These are phyloP conservation scores for Prenolepis imparis DNA, from an alignment of 2,888 invertebrate genomes.

Conservation along the genomic window DNA sequence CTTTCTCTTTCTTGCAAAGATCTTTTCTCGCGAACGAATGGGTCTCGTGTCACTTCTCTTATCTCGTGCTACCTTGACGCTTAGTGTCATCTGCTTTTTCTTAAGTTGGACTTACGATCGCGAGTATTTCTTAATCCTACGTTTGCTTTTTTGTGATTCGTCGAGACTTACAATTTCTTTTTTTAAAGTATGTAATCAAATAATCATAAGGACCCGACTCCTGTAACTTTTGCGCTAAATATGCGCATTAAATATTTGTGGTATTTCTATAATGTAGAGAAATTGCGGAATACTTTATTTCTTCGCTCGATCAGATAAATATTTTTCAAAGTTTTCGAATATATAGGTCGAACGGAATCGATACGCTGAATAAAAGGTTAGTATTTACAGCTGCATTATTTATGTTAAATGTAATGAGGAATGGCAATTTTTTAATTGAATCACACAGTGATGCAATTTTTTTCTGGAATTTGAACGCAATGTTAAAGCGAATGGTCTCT, in stretches of 20 bases:
- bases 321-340: neutral
- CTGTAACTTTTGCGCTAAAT: neutral
- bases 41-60: slow-evolving; percentile 4
- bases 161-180: neutral
- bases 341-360: neutral
- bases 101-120: neutral
- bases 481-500: neutral
- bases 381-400: neutral
- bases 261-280: neutral
- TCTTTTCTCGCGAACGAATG: neutral
- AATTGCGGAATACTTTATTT: neutral
- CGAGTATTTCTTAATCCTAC: neutral
- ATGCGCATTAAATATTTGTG: neutral
- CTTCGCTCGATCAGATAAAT: neutral
- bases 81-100: neutral
- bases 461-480: slow-evolving; percentile 21
- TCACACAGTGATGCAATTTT: neutral
- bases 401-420: slow-evolving; percentile 33
- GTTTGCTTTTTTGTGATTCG: neutral
- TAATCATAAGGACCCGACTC: neutral
- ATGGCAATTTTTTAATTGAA: slow-evolving; percentile 24
- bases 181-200: neutral
- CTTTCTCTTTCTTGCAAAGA: neutral
- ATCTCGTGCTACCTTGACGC: neutral
- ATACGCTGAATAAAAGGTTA: neutral